Conservation (phyloP, 1,140 invertebrate species). For the Caenorhabditis briggsae region DNA sequence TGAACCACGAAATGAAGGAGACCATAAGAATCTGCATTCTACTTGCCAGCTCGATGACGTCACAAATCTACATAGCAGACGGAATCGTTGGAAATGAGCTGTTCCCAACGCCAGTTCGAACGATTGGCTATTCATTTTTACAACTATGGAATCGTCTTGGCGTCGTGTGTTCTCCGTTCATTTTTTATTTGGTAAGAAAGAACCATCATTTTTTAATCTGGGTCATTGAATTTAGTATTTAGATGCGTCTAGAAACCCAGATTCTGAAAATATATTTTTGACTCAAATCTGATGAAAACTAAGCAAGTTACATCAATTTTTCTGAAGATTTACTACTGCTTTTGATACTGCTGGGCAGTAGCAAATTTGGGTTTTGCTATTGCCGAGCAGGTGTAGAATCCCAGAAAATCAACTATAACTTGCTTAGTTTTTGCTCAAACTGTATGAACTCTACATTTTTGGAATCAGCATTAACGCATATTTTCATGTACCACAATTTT, state of each 20-base stretch:
- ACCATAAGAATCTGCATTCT: slow-evolving; percentile 42
- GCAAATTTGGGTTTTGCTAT: no score
- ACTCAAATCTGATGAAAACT: not conserved
- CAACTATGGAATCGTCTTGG: slow-evolving; percentile 63
- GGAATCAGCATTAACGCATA: no score
- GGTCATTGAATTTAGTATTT: no score
- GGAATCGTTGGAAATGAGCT: slow-evolving; percentile 61
- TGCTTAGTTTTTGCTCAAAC: no score
- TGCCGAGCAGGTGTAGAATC: no score
- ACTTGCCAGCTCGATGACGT: slow-evolving; percentile 60
- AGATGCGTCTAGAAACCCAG: not conserved
- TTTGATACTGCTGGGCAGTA: no score
- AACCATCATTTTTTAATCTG: not conserved
- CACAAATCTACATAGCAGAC: slow-evolving; percentile 67
- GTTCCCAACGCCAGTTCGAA: slow-evolving; percentile 64
- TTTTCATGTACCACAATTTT: no score
- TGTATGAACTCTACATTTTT: no score
- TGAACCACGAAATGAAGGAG: slow-evolving; percentile 54
- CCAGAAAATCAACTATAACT: no score
- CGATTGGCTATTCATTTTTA: slow-evolving; percentile 60
- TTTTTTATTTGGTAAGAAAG: slow-evolving; percentile 64
- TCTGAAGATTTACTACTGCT: not conserved
- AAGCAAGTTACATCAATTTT: not conserved
- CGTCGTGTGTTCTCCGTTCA: slow-evolving; percentile 58
- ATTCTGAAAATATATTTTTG: not conserved